Percentiles rank a stretch among this genome's conserved stretches.
These are phyloP conservation scores for Pachyramphus minor DNA, from an alignment of 2,113 vertebrate genomes.

Conservation along the genomic window DNA sequence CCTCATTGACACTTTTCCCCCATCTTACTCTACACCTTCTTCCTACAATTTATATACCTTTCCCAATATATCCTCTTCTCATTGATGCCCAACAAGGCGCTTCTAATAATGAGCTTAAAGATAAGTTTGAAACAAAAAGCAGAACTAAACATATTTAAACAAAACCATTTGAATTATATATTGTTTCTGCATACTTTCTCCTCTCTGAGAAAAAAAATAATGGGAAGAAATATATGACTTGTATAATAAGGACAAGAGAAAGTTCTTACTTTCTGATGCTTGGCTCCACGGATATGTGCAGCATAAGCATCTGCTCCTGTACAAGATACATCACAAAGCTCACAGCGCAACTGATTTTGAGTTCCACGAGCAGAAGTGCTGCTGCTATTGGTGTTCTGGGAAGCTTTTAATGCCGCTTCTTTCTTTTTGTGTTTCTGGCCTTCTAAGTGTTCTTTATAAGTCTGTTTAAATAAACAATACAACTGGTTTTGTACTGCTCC, in stretches of 20 bases:
- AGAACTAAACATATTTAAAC: background rate
- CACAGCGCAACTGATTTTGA: slow-evolving; percentile 96
- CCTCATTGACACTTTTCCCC: background rate
- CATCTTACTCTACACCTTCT: background rate
- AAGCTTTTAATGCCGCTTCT: slow-evolving; percentile 91
- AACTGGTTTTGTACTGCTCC: background rate
- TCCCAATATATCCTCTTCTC: background rate
- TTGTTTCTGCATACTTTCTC: background rate
- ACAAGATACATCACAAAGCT: slow-evolving; percentile 97
- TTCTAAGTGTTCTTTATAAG: slow-evolving; percentile 98
- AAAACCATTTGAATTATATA: background rate
- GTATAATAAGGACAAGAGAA: background rate
- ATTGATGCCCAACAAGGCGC: background rate
- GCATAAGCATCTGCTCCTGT: slow-evolving; percentile 97
- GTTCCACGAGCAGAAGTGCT: slow-evolving; percentile 83
- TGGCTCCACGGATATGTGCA: slow-evolving; percentile 97
- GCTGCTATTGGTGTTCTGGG: slow-evolving; percentile 83
- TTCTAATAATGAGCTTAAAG: background rate
- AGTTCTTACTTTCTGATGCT: slow-evolving; percentile 93
- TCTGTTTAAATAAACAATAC: slow-evolving; percentile 77
- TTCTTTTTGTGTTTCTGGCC: slow-evolving; percentile 99
- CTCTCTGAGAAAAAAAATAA: background rate
- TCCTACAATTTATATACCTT: background rate
- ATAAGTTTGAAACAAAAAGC: background rate
- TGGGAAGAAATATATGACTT: background rate